A percentile compares a stretch with the other conserved stretches of the same genome.
phyloP scores from a whole-genome alignment of 2,888 invertebrate genomes.

The Brassicogethes aeneus region DNA sequence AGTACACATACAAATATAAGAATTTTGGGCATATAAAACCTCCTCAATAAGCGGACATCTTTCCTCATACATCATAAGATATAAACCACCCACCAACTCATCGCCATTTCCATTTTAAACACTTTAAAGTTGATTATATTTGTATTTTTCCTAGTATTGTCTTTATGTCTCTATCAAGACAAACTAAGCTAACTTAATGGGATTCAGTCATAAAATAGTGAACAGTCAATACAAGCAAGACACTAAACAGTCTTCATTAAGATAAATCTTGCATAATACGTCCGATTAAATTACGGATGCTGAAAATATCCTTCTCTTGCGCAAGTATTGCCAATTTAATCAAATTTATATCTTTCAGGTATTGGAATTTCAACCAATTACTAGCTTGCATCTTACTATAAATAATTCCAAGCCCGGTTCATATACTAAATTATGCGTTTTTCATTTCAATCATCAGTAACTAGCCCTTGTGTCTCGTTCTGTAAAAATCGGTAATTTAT shows the following conservation, averaged over 20 bases:
- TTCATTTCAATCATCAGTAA: neutral
- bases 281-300: neutral
- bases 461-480: too few relatives aligned
- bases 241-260: neutral
- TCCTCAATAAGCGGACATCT: too few relatives aligned
- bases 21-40: too few relatives aligned
- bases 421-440: neutral
- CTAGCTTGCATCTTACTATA: neutral
- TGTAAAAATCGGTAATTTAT: too few relatives aligned
- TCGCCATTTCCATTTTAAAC: too few relatives aligned
- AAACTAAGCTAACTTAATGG: too few relatives aligned
- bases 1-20: too few relatives aligned
- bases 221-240: neutral
- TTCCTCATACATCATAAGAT: too few relatives aligned
- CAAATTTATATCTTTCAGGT: constrained; percentile 1
- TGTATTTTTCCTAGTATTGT: too few relatives aligned
- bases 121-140: too few relatives aligned
- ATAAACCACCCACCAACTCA: too few relatives aligned
- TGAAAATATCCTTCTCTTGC: neutral
- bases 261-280: neutral
- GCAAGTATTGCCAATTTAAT: neutral
- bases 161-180: too few relatives aligned
- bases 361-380: neutral
- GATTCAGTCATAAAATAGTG: neutral
- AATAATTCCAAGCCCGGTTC: neutral